Base-by-base conservation (phyloP, 53 echinoderm and acorn worm genomes). In the Paelopatides confundens region DNA sequence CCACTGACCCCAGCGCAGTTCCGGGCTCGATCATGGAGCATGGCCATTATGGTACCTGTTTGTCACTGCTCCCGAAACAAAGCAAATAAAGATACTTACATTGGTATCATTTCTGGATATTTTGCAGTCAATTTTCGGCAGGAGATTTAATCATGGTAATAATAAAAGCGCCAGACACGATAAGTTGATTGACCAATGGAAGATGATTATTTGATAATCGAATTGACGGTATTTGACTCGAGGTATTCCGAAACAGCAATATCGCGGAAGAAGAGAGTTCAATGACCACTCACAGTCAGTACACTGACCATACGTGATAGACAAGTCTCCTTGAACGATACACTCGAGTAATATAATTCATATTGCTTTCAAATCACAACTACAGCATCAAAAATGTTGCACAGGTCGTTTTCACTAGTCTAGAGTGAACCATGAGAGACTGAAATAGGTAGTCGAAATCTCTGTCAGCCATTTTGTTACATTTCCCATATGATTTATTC, bases 101-200 rank as follows among this genome's bases (percentile, higher is more conserved):
- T n/a, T n/a, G n/a, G 71, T 71, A 71, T 23, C 23, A 24, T 39
- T 43, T 71, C 46, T 23, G 71, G n/a, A 10, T 11, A 31, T 28
- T 54, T 79, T 52, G 50, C 81, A 79, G 15, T 33, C 54, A 52
- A 15, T 52, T 53, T 31, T 30, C 51, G 33, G 29, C 81, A 15
- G 81, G 51, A 27, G 81, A 53, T 47, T 81, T 81, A 4, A 81
- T 81, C 81, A 81, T 58, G 15, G 81, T 81, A 13, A 81, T 21
- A 29, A 81, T 34, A 4, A 52, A 24, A 3, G 81, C 81, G 6
- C 43, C 49, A 27, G 46, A 47, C 4, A 79, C 30, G 24, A 47
- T 31, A 24, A 13, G 4, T 32, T 79, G 52, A 50, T 79, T 50
- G 18, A 1, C 12, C 35, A 23, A 9, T 10, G 81, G 31, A 8